These are phyloP conservation scores for Biston betularia DNA, from an alignment of 2,888 invertebrate species.

Conservation along the genomic window DNA sequence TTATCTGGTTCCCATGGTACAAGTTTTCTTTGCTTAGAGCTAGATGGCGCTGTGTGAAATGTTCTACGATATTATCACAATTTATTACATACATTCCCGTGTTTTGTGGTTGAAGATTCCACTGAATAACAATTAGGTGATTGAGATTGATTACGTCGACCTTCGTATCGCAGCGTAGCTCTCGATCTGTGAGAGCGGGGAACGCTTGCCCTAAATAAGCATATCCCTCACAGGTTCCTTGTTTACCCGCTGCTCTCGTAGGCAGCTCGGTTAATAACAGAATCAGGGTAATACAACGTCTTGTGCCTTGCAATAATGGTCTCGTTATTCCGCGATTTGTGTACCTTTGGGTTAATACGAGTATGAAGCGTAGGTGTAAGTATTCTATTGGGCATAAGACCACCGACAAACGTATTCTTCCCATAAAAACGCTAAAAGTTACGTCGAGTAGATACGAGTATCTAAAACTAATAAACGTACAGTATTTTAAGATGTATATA, in stretches of 20 bases:
- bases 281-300: constrained; percentile 44
- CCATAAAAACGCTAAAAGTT: neutral
- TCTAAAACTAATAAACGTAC: no score
- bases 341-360: constrained; percentile 36
- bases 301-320: constrained; percentile 44
- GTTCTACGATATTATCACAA: no score
- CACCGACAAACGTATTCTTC: constrained; percentile 1
- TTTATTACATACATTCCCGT: neutral
- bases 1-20: no score
- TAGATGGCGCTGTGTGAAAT: no score
- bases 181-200: constrained; percentile 37
- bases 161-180: constrained; percentile 43
- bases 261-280: constrained; percentile 47
- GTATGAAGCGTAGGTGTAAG: constrained; percentile 30
- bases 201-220: constrained; percentile 54
- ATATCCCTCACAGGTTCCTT: constrained; percentile 59
- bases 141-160: constrained; percentile 66
- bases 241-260: constrained; percentile 52
- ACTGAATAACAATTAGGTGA: constrained; percentile 59
- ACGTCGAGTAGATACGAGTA: no score
- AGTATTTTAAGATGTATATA: no score
- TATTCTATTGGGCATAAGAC: constrained; percentile 31
- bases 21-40: no score
- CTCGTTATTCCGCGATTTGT: constrained; percentile 41
- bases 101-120: constrained; percentile 34